These are phyloP conservation scores for Orthonychiurus folsomi DNA, from an alignment of 2,888 invertebrate species.

Conservation along the genomic window DNA sequence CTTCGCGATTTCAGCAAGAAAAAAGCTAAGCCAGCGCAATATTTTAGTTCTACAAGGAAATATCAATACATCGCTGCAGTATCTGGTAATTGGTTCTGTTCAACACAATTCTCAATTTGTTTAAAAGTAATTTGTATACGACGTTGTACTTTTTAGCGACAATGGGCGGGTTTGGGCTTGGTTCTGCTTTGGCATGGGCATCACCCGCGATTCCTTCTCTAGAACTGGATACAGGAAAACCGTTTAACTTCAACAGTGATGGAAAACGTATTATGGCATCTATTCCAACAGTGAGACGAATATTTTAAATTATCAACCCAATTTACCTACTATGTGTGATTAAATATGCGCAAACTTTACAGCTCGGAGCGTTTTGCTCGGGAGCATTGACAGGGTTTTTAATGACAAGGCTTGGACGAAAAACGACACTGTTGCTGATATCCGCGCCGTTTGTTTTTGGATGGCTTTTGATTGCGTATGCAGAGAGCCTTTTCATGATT, in stretches of 20 bases:
- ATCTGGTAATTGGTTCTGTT: not conserved
- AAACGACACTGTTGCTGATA: slow-evolving; percentile 28
- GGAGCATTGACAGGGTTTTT: slow-evolving; percentile 35
- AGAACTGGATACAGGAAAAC: not conserved
- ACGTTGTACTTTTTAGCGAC: slow-evolving; percentile 20
- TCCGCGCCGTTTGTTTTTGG: slow-evolving; percentile 39
- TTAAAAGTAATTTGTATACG: not conserved
- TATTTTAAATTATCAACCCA: not conserved
- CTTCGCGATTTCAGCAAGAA: not conserved
- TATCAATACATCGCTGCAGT: slow-evolving; percentile 4
- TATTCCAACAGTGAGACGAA: slow-evolving; percentile 7
- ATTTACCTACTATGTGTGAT: not conserved
- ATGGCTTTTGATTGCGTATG: slow-evolving; percentile 43
- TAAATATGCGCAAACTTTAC: not conserved
- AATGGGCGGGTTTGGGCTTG: slow-evolving; percentile 32
- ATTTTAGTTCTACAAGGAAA: not conserved
- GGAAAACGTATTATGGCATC: slow-evolving; percentile 4
- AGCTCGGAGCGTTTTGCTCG: slow-evolving; percentile 17
- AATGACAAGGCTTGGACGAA: slow-evolving; percentile 38
- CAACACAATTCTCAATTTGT: not conserved
- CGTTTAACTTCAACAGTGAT: not conserved
- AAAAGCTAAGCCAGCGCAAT: not conserved
- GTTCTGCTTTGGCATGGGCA: slow-evolving; percentile 33
- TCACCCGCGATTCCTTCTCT: slow-evolving; percentile 4
- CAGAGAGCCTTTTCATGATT: slow-evolving; percentile 43